Evolutionary conservation across 2,888 invertebrate species (phyloP), one percentile per base, ranked within the genome.

Genomic region (Adineta ricciae): DNA sequence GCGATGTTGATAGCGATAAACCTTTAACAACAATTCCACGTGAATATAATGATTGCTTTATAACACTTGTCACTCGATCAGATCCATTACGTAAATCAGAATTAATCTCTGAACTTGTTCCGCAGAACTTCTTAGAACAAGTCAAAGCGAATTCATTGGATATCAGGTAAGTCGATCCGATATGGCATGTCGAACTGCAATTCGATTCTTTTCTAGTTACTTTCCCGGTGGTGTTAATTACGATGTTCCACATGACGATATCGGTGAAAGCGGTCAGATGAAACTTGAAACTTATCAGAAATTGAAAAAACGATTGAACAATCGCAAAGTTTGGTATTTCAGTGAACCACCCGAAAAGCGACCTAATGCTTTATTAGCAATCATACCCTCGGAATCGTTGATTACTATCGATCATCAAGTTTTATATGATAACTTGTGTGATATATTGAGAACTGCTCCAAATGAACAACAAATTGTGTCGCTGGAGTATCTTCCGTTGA

Each of bases 211-310:
- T n/a, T n/a, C n/a, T 24, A 85, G 85, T 46, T 38, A 83, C n/a
- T 85, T 85, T 50, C 85, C 85, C 41, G 85, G 85, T 54, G 85
- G 84, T 78, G 56, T 50, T 38, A 85, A 85, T 83, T 85, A 83
- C 36, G 85, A 85, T 38, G 78, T 85, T 52, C 85, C 85, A 41
- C 83, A 52, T 54, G 83, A 83, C 49, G 85, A 85, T 41, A 41
- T 78, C 41, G 78, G 41, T 78, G 85, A 85, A 84, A 54, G 38
- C 73, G 85, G 85, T 24, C 78, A 41, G 41, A 85, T 85, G 32
- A 56, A 85, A 46, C 27, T 78, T 9, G 73, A 85, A 5, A 78
- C 54, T 16, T 85, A 85, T 84, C 72, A 85, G 64, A 85, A 85
- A 64, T 50, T 85, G 54, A 85, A 85, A 46, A 73, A 84, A 16